phyloP scores from a whole-genome alignment of 35 echinoderm and acorn worm genomes.

The Diadema setosum region DNA sequence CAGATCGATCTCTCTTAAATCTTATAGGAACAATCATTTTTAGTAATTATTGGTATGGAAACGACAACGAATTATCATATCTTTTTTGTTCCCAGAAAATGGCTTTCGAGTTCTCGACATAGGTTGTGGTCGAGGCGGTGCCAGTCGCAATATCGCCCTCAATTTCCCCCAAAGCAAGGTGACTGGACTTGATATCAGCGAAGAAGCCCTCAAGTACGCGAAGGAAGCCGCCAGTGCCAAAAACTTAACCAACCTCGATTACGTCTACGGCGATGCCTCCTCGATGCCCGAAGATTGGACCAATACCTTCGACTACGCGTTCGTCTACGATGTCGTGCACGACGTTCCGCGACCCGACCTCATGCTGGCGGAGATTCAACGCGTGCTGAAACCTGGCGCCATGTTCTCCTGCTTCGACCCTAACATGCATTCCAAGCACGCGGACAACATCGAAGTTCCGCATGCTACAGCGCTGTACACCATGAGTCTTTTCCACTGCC shows the following conservation, averaged over 20 bases:
- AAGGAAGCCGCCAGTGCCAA: background rate
- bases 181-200: background rate
- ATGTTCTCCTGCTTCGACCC: constrained; percentile 11
- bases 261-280: background rate
- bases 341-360: constrained; percentile 28
- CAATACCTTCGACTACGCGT: constrained; percentile 37
- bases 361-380: constrained; percentile 16
- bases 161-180: constrained; percentile 24
- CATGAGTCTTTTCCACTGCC: constrained; percentile 33
- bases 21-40: too few relatives aligned
- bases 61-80: too few relatives aligned
- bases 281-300: constrained; percentile 40
- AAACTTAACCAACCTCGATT: constrained; percentile 42
- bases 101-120: constrained; percentile 21
- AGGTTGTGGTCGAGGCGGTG: constrained; percentile 1
- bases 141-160: background rate
- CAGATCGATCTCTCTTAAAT: too few relatives aligned
- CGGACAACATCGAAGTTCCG: background rate
- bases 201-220: background rate
- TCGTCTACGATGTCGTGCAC: constrained; percentile 35
- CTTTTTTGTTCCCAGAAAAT: background rate
- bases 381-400: constrained; percentile 10
- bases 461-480: background rate
- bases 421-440: background rate
- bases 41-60: too few relatives aligned